Evolutionary conservation across 2,113 vertebrate genomes (phyloP).

Genomic region (Notechis scutatus): DNA sequence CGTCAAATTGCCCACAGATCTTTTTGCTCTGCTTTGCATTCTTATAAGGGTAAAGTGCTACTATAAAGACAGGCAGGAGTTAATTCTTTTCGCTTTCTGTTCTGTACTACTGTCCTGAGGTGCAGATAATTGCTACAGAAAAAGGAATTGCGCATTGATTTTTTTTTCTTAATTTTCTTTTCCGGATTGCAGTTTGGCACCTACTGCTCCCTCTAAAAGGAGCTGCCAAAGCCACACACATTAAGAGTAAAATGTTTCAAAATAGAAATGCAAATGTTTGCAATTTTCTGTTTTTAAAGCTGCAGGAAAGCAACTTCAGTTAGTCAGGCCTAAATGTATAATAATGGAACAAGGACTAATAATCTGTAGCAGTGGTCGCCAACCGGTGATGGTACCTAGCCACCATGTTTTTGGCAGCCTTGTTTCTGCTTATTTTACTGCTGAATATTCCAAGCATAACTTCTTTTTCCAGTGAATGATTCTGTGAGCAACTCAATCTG

Average conservation of each 20-base stretch:
- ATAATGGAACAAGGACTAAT: not conserved
- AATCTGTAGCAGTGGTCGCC: not conserved
- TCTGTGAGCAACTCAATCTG: too few species aligned
- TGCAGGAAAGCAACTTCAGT: not conserved
- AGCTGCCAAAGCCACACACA: not conserved
- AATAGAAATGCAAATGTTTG: slow-evolving; percentile 3
- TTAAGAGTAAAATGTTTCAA: not conserved
- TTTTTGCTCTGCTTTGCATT: not conserved
- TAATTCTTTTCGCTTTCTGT: not conserved
- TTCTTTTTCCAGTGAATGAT: too few species aligned
- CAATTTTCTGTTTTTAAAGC: not conserved
- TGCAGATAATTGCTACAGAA: not conserved
- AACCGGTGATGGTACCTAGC: too few species aligned
- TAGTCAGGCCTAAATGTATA: not conserved
- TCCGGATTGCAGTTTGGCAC: not conserved
- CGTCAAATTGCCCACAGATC: not conserved
- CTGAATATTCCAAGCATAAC: too few species aligned
- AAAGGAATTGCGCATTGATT: not conserved
- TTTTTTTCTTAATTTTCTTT: not conserved
- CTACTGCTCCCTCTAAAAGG: not conserved
- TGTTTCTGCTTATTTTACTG: too few species aligned
- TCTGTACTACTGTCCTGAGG: not conserved
- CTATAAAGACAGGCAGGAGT: not conserved
- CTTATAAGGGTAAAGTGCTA: not conserved
- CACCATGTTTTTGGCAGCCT: too few species aligned